Base-by-base conservation (phyloP, 2,113 vertebrate genomes). In the Datnioides undecimradiatus region DNA sequence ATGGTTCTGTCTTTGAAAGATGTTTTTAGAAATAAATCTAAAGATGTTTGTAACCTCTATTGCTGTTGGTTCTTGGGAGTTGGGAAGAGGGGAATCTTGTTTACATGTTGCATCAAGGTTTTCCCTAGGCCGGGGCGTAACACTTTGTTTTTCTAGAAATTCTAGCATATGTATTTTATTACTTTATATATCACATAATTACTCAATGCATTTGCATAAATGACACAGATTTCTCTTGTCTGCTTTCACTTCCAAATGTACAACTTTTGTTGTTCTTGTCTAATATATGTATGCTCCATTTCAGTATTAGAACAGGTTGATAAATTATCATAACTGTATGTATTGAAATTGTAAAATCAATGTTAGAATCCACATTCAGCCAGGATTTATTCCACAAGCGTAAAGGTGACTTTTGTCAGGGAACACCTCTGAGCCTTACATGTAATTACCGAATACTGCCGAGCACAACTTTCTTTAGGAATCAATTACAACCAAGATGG, bases 371-470 rank as follows among this genome's bases (percentile, higher is more conserved):
- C 12, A 34, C 2, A 2, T 46, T 25, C 54, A 25, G 1, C 29
- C 41, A 46, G 10, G 43, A 59, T 60, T 27, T 40, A 29, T 73
- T 49, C 51, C 1, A 62, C 51, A 48, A 49, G 31, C 3, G 17
- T 36, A 48, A 46, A 40, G 51, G 25, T 65, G 60, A 59, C 41
- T 27, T 72, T 57, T 36, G 23, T 67, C 46, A 36, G 25, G 11
- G 21, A 59, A 33, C 6, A 49, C 41, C 52, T 48, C 19, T n/a
- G 12, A 74, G 57, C 71, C 46, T 63, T 63, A 65, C 45, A 21
- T 59, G 38, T 41, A 68, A 79, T 49, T 48, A 45, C 16, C 11
- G 57, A 25, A 69, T 7, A 71, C 27, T 72, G 80, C 58, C 36
- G 46, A 79, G 31, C 5, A 31, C 33, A 73, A 49, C 25, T 27